Conservation (phyloP, 2,113 vertebrate species). For the Pangasianodon gigas region DNA sequence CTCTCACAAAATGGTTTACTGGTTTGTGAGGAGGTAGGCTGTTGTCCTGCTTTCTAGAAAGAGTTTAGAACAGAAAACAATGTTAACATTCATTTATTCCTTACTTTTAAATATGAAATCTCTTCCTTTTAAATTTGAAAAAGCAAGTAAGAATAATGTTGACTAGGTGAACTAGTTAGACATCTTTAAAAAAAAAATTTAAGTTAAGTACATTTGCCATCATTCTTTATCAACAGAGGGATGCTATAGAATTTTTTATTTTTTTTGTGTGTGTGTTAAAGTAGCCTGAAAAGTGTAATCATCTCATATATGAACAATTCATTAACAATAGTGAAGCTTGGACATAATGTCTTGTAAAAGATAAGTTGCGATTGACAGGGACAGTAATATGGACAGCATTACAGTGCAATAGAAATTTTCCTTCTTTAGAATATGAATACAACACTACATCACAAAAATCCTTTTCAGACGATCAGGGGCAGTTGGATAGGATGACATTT, state of each 20-base stretch:
- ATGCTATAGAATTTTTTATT: too few relatives aligned
- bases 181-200: too few relatives aligned
- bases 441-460: neutral
- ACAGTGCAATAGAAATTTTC: constrained; percentile 28
- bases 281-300: neutral
- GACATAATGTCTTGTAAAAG: neutral
- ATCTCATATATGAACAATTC: neutral
- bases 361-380: neutral
- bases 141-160: neutral
- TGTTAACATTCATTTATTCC: too few relatives aligned
- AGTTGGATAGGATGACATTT: neutral
- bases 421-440: neutral
- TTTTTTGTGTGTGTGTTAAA: neutral
- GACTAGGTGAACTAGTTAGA: neutral
- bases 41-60: constrained; percentile 42
- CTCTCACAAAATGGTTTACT: constrained; percentile 9
- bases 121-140: neutral
- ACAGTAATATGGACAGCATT: neutral
- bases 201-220: neutral
- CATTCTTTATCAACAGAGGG: neutral
- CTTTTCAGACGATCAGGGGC: neutral
- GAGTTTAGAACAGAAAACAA: neutral
- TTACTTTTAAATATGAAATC: neutral
- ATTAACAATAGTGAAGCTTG: too few relatives aligned
- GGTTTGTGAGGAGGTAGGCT: constrained; percentile 62